Evolutionary conservation across 2,888 invertebrate species (phyloP).

Genomic region (Xestia sexstrigata): DNA sequence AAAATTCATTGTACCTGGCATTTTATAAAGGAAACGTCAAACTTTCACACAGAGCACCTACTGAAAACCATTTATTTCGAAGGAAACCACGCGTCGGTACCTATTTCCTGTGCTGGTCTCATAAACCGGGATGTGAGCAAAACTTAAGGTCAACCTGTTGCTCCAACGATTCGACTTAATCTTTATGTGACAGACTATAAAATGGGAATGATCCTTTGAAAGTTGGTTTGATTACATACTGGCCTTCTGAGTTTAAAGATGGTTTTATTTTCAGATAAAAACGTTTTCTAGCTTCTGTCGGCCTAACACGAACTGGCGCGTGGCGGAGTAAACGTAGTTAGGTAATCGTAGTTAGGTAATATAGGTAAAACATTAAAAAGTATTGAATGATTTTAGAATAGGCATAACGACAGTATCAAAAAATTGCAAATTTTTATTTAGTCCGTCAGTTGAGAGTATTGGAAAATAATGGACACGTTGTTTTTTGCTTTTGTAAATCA

Average conservation of each 20-base stretch:
- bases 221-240: conserved; percentile 14
- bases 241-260: not conserved
- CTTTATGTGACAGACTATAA: conserved; percentile 38
- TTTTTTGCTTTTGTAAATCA: too few species aligned
- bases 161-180: conserved; percentile 22
- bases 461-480: too few species aligned
- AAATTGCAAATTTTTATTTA: too few species aligned
- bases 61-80: conserved; percentile 13
- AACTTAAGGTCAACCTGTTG: conserved; percentile 54
- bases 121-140: conserved; percentile 25
- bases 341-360: too few species aligned
- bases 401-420: too few species aligned
- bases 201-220: conserved; percentile 23
- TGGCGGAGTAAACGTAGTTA: too few species aligned
- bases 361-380: too few species aligned
- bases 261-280: not conserved
- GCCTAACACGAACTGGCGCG: not conserved
- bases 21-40: conserved; percentile 6
- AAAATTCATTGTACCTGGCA: not conserved
- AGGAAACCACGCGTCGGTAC: not conserved
- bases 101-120: not conserved
- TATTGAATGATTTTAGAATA: too few species aligned
- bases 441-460: too few species aligned
- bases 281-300: not conserved
- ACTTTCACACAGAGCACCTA: not conserved